These are phyloP conservation scores for Pissodes strobi DNA, from an alignment of 1,140 invertebrate genomes.

Conservation along the genomic window DNA sequence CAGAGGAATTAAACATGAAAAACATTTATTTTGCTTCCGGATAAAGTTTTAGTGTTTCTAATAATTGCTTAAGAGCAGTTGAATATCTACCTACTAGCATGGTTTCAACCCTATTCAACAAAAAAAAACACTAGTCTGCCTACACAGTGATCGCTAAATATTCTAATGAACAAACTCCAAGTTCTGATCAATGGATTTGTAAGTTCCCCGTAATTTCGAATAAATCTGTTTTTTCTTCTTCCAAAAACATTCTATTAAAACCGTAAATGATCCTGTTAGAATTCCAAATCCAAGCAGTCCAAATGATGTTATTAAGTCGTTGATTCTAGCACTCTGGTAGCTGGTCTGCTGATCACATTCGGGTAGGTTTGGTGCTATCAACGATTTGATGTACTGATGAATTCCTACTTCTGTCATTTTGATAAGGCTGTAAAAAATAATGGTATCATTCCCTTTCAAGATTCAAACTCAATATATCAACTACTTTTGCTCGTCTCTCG, in stretches of 20 bases:
- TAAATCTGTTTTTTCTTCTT: constrained; percentile 14
- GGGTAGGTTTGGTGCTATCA: constrained; percentile 27
- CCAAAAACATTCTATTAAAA: constrained; percentile 34
- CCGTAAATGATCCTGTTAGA: constrained; percentile 11
- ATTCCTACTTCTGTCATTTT: constrained; percentile 41
- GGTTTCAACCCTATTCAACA: no score
- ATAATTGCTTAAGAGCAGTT: no score
- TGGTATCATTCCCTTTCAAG: no score
- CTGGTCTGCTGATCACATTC: constrained; percentile 28
- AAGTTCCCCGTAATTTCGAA: neutral
- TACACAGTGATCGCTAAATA: no score
- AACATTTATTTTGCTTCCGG: no score
- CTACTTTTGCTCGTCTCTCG: no score
- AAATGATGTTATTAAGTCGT: constrained; percentile 37
- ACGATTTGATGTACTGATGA: constrained; percentile 33
- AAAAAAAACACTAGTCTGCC: no score
- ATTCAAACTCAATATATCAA: no score
- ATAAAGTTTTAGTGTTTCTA: no score
- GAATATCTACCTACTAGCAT: no score
- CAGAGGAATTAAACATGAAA: no score
- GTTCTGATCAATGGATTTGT: neutral
- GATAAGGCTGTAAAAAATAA: constrained; percentile 38
- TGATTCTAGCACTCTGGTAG: constrained; percentile 40
- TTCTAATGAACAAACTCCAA: neutral
- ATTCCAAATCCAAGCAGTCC: constrained; percentile 30